These are phyloP conservation scores for Cinara cedri DNA, from an alignment of 2,888 invertebrate species.

Conservation along the genomic window DNA sequence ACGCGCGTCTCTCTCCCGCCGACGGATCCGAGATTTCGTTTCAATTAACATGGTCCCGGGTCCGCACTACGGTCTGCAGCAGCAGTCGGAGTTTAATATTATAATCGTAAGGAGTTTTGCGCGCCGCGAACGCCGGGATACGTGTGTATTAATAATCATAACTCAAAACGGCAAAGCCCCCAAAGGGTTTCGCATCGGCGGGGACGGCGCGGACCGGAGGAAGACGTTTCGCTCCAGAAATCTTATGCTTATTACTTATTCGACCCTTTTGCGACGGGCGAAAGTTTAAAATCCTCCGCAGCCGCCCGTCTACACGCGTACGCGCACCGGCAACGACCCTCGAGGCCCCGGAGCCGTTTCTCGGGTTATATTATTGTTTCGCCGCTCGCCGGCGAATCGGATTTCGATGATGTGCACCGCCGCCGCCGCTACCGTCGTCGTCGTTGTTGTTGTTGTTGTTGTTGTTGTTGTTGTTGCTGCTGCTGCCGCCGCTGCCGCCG, in stretches of 20 bases:
- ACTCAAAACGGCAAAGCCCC: slow-evolving; percentile 56
- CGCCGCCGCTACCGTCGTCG: not conserved
- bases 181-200: slow-evolving; percentile 41
- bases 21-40: slow-evolving; percentile 54
- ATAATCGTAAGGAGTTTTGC: slow-evolving; percentile 56
- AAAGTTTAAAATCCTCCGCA: slow-evolving; percentile 52
- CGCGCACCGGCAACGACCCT: not conserved
- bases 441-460: not conserved
- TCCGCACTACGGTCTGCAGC: slow-evolving; percentile 31
- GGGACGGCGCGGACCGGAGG: not conserved
- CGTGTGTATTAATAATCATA: slow-evolving; percentile 61
- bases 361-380: slow-evolving; percentile 54
- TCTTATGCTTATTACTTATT: slow-evolving; percentile 56
- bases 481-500: not conserved
- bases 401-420: slow-evolving; percentile 45
- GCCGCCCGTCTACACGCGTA: not conserved
- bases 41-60: slow-evolving; percentile 57
- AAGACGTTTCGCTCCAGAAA: slow-evolving; percentile 48
- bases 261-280: slow-evolving; percentile 47
- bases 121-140: slow-evolving; percentile 37
- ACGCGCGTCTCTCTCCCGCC: not conserved
- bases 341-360: slow-evolving; percentile 21
- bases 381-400: slow-evolving; percentile 47
- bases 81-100: slow-evolving; percentile 48
- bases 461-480: not conserved